Percentiles rank a stretch among this genome's conserved stretches.
These are phyloP conservation scores for Hypotaenidia okinawae DNA, from an alignment of 2,797 vertebrate genomes.

Conservation along the genomic window DNA sequence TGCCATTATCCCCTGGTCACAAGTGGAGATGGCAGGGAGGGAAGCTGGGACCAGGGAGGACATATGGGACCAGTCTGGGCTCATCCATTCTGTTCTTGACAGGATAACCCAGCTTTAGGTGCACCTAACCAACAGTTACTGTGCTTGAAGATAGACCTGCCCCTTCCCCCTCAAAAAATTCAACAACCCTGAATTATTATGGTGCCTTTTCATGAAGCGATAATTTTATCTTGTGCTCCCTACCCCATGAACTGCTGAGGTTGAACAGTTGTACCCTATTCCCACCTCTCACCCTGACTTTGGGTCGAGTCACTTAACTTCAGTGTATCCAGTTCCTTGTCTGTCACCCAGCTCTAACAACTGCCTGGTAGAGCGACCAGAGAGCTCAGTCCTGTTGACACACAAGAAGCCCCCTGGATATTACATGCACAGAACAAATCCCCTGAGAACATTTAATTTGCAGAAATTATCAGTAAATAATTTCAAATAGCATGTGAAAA, in stretches of 20 bases:
- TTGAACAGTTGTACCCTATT: not conserved
- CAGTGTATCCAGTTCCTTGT: not conserved
- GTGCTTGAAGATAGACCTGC: not conserved
- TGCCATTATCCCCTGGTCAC: not conserved
- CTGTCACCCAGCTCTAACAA: not conserved
- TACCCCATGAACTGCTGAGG: not conserved
- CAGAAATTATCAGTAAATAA: not conserved
- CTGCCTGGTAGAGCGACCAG: accelerated
- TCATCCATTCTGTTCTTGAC: not conserved
- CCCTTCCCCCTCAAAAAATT: not conserved
- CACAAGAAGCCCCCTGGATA: not conserved
- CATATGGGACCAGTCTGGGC: not conserved
- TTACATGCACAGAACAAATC: not conserved
- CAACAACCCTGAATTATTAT: not conserved
- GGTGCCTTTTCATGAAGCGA: not conserved
- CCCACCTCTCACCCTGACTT: not conserved
- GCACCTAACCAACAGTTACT: not conserved
- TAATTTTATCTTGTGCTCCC: not conserved
- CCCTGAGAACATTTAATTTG: not conserved
- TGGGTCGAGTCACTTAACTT: not conserved
- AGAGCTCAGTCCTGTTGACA: not conserved
- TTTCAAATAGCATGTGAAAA: not conserved
- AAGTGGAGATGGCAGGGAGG: not conserved
- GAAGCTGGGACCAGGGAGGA: not conserved
- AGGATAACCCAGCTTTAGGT: not conserved